These are phyloP conservation scores for Lepus timidus DNA, from an alignment of 2,113 vertebrate species.

Conservation along the genomic window DNA sequence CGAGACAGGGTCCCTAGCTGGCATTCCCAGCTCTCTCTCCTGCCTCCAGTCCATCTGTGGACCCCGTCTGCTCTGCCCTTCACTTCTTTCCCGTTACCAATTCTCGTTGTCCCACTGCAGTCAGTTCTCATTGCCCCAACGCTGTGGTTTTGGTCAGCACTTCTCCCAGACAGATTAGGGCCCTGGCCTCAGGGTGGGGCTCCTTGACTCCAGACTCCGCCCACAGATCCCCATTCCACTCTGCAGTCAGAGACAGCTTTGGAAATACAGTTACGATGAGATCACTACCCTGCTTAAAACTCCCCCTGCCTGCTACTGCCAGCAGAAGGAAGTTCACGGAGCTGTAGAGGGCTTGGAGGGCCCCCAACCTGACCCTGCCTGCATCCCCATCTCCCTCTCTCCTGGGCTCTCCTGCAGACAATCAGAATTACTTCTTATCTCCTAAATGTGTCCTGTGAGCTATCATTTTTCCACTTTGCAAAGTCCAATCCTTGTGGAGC, in stretches of 20 bases:
- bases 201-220: not conserved
- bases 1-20: not conserved
- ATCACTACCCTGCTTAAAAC: not conserved
- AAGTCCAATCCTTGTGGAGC: not conserved
- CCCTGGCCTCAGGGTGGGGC: not conserved
- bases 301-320: not conserved
- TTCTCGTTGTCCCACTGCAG: not conserved
- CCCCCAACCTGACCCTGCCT: not conserved
- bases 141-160: not conserved
- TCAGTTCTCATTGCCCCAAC: not conserved
- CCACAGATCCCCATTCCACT: not conserved
- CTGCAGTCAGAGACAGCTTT: not conserved
- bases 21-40: not conserved
- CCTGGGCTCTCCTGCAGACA: not conserved
- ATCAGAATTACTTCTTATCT: not conserved
- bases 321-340: not conserved
- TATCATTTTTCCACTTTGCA: not conserved
- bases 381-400: not conserved
- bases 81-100: not conserved
- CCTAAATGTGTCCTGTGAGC: not conserved
- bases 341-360: not conserved
- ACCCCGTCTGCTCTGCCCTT: not conserved
- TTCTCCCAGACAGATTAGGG: not conserved
- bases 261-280: not conserved
- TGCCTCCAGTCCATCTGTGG: not conserved